These are phyloP conservation scores for Vespertilio murinus DNA, from an alignment of 2,797 vertebrate species.

Conservation along the genomic window DNA sequence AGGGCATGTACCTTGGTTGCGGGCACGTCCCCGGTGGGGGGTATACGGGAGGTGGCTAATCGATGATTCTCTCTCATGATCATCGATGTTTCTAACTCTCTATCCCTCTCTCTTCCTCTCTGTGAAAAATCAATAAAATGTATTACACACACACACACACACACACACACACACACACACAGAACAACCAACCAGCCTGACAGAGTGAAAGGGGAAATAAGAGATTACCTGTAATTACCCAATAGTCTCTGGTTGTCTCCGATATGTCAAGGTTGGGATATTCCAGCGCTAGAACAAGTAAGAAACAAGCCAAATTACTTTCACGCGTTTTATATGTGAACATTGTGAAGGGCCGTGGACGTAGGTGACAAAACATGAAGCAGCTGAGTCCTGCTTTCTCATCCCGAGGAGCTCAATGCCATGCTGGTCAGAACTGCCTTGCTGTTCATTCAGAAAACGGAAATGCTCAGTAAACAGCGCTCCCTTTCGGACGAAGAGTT, in stretches of 20 bases:
- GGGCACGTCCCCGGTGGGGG: too few species aligned
- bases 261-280: constrained; percentile 98
- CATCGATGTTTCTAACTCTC: too few species aligned
- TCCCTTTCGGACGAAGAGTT: not conserved
- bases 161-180: too few species aligned
- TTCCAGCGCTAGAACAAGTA: constrained; percentile 90
- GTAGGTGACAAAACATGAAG: not conserved
- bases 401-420: not conserved
- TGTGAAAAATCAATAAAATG: too few species aligned
- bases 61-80: too few species aligned
- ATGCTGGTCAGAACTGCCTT: not conserved
- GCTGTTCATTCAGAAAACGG: not conserved
- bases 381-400: not conserved
- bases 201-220: not conserved
- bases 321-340: not conserved
- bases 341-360: not conserved
- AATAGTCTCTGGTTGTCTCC: constrained; percentile 93
- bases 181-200: not conserved
- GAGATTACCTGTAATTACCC: constrained; percentile 96
- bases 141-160: too few species aligned
- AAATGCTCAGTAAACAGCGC: not conserved
- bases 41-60: too few species aligned
- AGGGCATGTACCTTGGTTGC: too few species aligned
- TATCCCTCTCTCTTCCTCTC: too few species aligned
- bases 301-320: constrained; percentile 31